These are phyloP conservation scores for Calameuta filiformis DNA, from an alignment of 2,888 invertebrate genomes.

Conservation along the genomic window DNA sequence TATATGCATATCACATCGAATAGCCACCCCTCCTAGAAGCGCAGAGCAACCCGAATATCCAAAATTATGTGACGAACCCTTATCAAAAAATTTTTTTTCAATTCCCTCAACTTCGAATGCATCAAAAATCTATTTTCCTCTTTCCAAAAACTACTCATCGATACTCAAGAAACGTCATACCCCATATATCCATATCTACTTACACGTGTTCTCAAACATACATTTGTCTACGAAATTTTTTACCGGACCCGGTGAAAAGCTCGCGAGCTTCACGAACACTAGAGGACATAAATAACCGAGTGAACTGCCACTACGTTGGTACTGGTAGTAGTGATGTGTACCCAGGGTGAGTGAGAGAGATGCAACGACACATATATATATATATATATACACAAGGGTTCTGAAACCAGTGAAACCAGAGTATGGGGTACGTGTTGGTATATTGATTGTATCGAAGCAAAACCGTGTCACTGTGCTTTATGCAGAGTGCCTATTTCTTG, in stretches of 20 bases:
- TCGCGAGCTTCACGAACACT: slow-evolving; percentile 12
- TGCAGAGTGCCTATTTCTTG: slow-evolving; percentile 26
- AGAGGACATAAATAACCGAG: slow-evolving; percentile 31
- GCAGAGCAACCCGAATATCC: too few relatives aligned
- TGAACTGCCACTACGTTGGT: slow-evolving; percentile 22
- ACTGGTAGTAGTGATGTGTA: neutral
- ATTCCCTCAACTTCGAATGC: too few relatives aligned
- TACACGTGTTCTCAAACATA: too few relatives aligned
- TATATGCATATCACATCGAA: too few relatives aligned
- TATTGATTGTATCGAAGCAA: slow-evolving; percentile 44
- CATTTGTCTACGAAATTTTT: slow-evolving; percentile 8
- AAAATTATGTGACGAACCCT: too few relatives aligned
- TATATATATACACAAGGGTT: neutral
- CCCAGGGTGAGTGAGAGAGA: neutral
- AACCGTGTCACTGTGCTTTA: slow-evolving; percentile 46
- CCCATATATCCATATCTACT: too few relatives aligned
- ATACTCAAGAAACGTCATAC: too few relatives aligned
- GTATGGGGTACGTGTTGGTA: slow-evolving; percentile 30
- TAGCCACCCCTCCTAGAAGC: too few relatives aligned
- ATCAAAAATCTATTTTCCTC: too few relatives aligned
- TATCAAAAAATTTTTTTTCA: too few relatives aligned
- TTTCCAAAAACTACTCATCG: too few relatives aligned
- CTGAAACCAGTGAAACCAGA: neutral
- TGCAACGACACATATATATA: neutral
- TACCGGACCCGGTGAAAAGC: slow-evolving; percentile 1